phyloP scores from a whole-genome alignment of 2,888 invertebrate genomes.

The Oeneis ivallda region DNA sequence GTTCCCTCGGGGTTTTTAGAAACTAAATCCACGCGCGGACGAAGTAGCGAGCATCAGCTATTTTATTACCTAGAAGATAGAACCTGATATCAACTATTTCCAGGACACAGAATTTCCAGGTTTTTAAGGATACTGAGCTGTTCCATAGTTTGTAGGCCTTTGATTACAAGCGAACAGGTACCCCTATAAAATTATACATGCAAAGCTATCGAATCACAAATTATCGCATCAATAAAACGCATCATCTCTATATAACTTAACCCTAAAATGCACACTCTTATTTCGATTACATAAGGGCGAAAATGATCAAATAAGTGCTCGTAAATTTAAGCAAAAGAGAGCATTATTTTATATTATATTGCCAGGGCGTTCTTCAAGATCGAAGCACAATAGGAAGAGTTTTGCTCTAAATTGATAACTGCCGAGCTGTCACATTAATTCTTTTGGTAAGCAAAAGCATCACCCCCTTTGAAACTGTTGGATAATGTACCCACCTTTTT shows the following conservation, averaged over 20 bases:
- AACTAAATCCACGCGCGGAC: too few relatives aligned
- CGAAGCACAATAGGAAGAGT: conserved; percentile 45
- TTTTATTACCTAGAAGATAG: too few relatives aligned
- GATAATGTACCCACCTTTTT: conserved; percentile 51
- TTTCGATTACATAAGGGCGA: conserved; percentile 12
- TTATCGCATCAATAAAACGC: conserved; percentile 44
- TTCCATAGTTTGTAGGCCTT: not conserved
- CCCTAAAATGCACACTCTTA: conserved; percentile 19
- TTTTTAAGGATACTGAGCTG: not conserved
- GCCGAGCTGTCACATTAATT: conserved; percentile 56
- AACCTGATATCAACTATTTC: too few relatives aligned
- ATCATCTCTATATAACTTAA: conserved; percentile 24
- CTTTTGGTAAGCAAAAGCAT: conserved; percentile 46
- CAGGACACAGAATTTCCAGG: too few relatives aligned
- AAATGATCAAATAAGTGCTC: conserved; percentile 24
- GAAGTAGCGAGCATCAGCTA: too few relatives aligned
- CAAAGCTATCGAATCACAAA: conserved; percentile 39
- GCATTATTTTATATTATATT: conserved; percentile 50
- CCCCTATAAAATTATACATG: conserved; percentile 34
- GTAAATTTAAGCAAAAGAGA: conserved; percentile 32
- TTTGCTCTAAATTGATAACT: conserved; percentile 64
- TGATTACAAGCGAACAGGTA: not conserved
- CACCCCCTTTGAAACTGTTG: conserved; percentile 63
- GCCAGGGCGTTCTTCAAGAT: conserved; percentile 62
- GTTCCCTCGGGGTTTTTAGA: too few relatives aligned